Evolutionary conservation across 2,113 vertebrate genomes (phyloP).

Genomic region (Agelaius tricolor): DNA sequence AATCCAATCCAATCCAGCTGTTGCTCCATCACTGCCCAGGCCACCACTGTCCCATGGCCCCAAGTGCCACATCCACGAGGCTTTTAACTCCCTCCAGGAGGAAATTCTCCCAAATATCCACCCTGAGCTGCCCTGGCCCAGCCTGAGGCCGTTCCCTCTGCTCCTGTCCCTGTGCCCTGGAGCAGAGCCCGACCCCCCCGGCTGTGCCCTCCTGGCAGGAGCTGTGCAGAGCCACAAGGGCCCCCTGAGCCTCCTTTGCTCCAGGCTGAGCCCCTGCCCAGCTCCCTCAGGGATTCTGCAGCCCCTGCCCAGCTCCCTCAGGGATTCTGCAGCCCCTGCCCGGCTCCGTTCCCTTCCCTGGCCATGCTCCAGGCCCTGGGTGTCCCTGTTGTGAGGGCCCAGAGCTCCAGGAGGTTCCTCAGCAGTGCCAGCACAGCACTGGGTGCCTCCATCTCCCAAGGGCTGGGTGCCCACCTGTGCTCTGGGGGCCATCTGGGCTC

Average conservation of each 20-base stretch:
- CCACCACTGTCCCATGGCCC: background rate
- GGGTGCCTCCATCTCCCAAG: background rate
- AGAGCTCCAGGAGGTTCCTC: background rate
- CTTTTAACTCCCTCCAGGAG: background rate
- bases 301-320: background rate
- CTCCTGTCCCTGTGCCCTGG: too few relatives aligned
- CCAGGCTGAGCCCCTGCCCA: background rate
- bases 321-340: background rate
- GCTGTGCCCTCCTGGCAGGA: background rate
- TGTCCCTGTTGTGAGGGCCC: rapidly evolving
- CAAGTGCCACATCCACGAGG: background rate
- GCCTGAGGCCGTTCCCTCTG: too few relatives aligned
- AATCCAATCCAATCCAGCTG: background rate
- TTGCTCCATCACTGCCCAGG: background rate
- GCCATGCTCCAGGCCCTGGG: rapidly evolving
- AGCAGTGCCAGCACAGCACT: background rate
- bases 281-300: too few relatives aligned
- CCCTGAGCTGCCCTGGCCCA: rapidly evolving
- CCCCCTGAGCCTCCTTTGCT: background rate
- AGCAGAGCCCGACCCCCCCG: too few relatives aligned
- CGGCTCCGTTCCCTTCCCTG: rapidly evolving
- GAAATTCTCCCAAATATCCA: background rate
- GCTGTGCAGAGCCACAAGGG: background rate
- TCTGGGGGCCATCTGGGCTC: background rate
- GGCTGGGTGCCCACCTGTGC: background rate